These are phyloP conservation scores for Argopecten irradians DNA, from an alignment of 1,140 invertebrate genomes.

Conservation along the genomic window DNA sequence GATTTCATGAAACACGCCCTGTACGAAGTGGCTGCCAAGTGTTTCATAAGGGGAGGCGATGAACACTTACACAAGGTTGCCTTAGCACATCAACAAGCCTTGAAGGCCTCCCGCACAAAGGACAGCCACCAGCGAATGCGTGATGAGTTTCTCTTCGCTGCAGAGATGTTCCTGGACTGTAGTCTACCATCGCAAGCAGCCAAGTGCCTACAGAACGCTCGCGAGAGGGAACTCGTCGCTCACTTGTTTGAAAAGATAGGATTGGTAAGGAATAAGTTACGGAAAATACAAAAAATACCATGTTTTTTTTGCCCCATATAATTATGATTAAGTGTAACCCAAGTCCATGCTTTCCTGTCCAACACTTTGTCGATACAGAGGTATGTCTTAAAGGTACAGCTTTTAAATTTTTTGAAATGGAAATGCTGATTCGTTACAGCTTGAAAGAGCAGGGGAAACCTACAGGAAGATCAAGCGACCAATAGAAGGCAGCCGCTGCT, in stretches of 20 bases:
- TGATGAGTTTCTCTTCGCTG: slow-evolving; percentile 66
- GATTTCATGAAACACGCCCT: slow-evolving; percentile 68
- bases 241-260: slow-evolving; percentile 67
- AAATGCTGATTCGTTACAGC: slow-evolving; percentile 42
- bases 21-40: slow-evolving; percentile 71
- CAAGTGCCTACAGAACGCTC: slow-evolving; percentile 67
- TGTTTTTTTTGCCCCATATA: too few relatives aligned
- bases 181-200: slow-evolving; percentile 59
- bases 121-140: slow-evolving; percentile 61
- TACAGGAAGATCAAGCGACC: slow-evolving; percentile 53
- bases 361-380: too few relatives aligned
- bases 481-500: slow-evolving; percentile 56
- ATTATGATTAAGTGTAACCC: too few relatives aligned
- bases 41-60: slow-evolving; percentile 60
- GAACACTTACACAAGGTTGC: slow-evolving; percentile 61
- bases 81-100: slow-evolving; percentile 65
- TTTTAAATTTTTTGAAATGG: too few relatives aligned
- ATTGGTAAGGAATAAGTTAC: too few relatives aligned
- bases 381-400: too few relatives aligned
- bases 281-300: too few relatives aligned
- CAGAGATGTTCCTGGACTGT: slow-evolving; percentile 66
- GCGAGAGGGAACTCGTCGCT: slow-evolving; percentile 62
- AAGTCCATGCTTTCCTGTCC: too few relatives aligned
- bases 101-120: slow-evolving; percentile 59
- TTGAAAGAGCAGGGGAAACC: slow-evolving; percentile 54